Percentiles rank a stretch among this genome's conserved stretches.
Evolutionary conservation across 2,113 vertebrate genomes (phyloP).

Genomic region (Heterochromis multidens): DNA sequence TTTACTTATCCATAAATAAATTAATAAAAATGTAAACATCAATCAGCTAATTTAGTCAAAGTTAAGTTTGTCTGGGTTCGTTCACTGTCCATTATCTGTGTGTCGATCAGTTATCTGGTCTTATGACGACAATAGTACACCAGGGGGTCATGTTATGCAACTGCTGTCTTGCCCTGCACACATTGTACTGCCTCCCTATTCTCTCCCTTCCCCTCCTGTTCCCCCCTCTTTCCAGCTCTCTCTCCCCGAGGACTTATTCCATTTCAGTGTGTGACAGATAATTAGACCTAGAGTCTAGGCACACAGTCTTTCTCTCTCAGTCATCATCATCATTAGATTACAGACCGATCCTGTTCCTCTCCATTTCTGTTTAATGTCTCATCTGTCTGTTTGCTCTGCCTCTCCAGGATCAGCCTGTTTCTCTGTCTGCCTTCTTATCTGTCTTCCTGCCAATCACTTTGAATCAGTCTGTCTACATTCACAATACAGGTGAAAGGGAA

Average conservation of each 20-base stretch:
- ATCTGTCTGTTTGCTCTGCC: conserved; percentile 30
- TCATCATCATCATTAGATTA: conserved; percentile 57
- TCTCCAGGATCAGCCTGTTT: neutral
- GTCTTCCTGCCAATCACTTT: neutral
- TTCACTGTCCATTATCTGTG: accelerated
- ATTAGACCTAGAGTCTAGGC: conserved; percentile 42
- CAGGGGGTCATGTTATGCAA: neutral
- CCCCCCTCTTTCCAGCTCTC: neutral
- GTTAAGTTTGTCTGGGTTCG: neutral
- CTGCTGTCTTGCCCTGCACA: neutral
- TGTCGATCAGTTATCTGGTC: neutral
- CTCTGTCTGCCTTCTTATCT: neutral
- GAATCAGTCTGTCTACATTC: neutral
- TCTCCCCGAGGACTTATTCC: conserved; percentile 45
- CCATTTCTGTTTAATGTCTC: conserved; percentile 39
- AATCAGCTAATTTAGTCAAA: neutral
- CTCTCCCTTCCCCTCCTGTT: neutral
- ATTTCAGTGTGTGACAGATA: conserved; percentile 62
- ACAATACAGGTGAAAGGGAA: neutral
- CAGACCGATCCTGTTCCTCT: conserved; percentile 32
- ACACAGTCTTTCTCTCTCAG: conserved; percentile 19
- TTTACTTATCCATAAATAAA: neutral
- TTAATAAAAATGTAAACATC: neutral
- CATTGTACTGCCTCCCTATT: neutral
- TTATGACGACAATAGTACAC: neutral